phyloP scores from a whole-genome alignment of 2,113 vertebrate species.

The Grantiella picta region DNA sequence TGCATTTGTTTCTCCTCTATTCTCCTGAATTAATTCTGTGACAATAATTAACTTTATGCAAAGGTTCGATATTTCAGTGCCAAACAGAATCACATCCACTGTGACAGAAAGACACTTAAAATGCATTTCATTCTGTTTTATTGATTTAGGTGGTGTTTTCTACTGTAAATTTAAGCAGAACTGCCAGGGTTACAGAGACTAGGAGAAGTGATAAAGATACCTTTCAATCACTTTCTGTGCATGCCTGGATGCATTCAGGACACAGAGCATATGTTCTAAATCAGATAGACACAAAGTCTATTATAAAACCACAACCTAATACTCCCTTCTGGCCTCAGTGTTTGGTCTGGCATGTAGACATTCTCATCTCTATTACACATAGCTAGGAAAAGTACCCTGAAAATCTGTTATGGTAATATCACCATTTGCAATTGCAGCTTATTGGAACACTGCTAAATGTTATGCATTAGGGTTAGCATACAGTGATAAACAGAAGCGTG shows the following conservation, averaged over 20 bases:
- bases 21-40: not conserved
- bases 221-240: slow-evolving; percentile 8
- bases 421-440: not conserved
- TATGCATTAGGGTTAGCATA: not conserved
- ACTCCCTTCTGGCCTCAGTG: not conserved
- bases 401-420: not conserved
- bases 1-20: not conserved
- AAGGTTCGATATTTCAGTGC: not conserved
- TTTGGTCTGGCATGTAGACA: not conserved
- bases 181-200: not conserved
- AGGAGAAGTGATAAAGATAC: not conserved
- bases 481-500: not conserved
- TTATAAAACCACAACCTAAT: not conserved
- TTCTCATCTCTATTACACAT: not conserved
- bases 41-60: not conserved
- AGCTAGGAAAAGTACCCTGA: not conserved
- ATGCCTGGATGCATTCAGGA: not conserved
- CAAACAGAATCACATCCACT: not conserved
- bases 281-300: not conserved
- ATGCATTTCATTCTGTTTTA: not conserved
- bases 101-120: not conserved
- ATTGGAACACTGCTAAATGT: not conserved
- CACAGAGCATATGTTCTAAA: not conserved
- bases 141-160: not conserved
- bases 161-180: slow-evolving; percentile 28